phyloP scores from a whole-genome alignment of 2,797 vertebrate species.

The Crocodylus rhombifer region DNA sequence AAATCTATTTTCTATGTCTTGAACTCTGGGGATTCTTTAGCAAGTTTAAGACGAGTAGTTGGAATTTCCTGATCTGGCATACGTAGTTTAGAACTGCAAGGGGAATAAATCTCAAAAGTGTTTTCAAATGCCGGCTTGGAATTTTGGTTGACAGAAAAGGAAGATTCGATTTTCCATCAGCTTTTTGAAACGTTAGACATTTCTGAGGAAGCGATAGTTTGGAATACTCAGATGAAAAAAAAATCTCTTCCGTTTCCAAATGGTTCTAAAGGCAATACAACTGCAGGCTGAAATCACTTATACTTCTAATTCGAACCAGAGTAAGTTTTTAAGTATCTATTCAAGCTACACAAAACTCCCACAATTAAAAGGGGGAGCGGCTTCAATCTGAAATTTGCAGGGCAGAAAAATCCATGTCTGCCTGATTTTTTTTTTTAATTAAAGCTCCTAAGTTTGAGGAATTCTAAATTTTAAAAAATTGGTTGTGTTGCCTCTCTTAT shows the following conservation, averaged over 20 bases:
- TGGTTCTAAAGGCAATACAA: background rate
- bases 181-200: slow-evolving; percentile 37
- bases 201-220: slow-evolving; percentile 27
- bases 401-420: background rate
- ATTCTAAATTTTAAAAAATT: background rate
- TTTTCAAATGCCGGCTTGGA: slow-evolving; percentile 50
- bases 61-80: slow-evolving; percentile 70
- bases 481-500: background rate
- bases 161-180: slow-evolving; percentile 46
- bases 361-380: background rate
- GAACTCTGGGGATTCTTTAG: slow-evolving; percentile 39
- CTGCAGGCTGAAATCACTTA: background rate
- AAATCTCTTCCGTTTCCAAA: slow-evolving; percentile 27
- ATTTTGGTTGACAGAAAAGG: slow-evolving; percentile 40
- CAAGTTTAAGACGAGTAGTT: slow-evolving; percentile 48
- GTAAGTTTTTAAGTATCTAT: background rate
- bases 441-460: background rate
- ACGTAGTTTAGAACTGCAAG: background rate
- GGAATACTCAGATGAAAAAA: slow-evolving; percentile 11
- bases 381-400: too few species aligned
- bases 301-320: background rate
- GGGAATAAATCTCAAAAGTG: slow-evolving; percentile 50
- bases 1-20: slow-evolving; percentile 36
- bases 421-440: background rate
- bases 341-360: background rate